phyloP scores from a whole-genome alignment of 2,113 vertebrate genomes.

The Psittacula cyanocephala region DNA sequence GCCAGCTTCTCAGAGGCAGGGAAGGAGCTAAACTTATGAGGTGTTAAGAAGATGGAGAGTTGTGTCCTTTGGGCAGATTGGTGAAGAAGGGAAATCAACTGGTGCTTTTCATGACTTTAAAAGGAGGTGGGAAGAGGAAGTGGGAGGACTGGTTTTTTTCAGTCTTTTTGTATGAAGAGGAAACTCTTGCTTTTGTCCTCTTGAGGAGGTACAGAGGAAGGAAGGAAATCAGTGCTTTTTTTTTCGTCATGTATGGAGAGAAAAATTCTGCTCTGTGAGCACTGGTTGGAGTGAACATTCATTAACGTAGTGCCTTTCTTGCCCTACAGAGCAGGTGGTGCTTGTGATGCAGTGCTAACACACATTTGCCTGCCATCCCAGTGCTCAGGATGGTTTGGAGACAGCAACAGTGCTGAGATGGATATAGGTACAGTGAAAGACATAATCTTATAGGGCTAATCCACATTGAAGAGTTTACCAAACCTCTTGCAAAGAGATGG shows the following conservation, averaged over 20 bases:
- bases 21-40: not conserved
- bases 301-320: not conserved
- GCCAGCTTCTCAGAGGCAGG: not conserved
- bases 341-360: not conserved
- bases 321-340: not conserved
- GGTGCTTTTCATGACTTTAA: not conserved
- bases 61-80: not conserved
- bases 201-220: constrained; percentile 14
- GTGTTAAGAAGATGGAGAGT: not conserved
- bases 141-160: not conserved
- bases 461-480: not conserved
- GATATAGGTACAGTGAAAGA: not conserved
- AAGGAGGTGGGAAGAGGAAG: constrained; percentile 30
- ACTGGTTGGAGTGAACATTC: not conserved
- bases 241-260: not conserved
- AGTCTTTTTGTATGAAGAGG: not conserved
- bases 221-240: not conserved
- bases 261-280: not conserved
- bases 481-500: not conserved
- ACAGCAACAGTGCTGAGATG: not conserved
- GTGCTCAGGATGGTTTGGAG: not conserved
- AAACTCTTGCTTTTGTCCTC: constrained; percentile 25
- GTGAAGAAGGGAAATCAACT: not conserved
- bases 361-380: not conserved
- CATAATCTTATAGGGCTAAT: not conserved